Conservation (phyloP, 2,888 invertebrate species). For the Deilephila porcellus region DNA sequence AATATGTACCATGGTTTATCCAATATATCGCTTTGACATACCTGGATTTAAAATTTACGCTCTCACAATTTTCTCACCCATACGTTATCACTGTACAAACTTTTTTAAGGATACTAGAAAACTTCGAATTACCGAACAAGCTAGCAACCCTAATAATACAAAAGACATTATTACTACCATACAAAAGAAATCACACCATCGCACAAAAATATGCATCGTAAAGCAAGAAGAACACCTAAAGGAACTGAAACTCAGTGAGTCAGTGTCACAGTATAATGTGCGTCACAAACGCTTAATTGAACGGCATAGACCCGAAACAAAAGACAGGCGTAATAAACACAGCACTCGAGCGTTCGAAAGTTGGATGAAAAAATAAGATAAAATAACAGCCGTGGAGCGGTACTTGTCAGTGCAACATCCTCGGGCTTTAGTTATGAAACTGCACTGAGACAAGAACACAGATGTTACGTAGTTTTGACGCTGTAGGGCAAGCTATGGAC, state of each 20-base stretch:
- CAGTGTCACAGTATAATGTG: not conserved
- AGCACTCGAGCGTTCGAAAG: conserved; percentile 44
- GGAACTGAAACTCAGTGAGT: not conserved
- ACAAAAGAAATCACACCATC: not conserved
- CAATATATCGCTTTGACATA: too few relatives aligned
- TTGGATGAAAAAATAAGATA: conserved; percentile 47
- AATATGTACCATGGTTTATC: too few relatives aligned
- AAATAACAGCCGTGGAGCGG: conserved; percentile 48
- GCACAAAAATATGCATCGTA: not conserved
- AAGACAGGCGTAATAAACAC: conserved; percentile 38
- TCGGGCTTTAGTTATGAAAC: conserved; percentile 56
- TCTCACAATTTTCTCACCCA: too few relatives aligned
- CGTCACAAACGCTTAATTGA: conserved; percentile 9
- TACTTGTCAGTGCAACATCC: conserved; percentile 54
- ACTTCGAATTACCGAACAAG: not conserved
- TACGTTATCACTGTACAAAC: too few relatives aligned
- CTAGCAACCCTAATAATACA: not conserved
- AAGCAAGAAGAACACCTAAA: not conserved
- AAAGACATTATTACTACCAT: not conserved
- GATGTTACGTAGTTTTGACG: conserved; percentile 41
- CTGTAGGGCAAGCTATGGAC: not conserved
- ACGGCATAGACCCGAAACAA: conserved; percentile 19
- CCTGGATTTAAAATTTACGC: too few relatives aligned
- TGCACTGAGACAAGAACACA: conserved; percentile 50
- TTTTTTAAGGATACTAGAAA: not conserved